Evolutionary conservation across 64 coral and sea anemone genomes (phyloP).

Genomic region (Exaiptasia diaphana): DNA sequence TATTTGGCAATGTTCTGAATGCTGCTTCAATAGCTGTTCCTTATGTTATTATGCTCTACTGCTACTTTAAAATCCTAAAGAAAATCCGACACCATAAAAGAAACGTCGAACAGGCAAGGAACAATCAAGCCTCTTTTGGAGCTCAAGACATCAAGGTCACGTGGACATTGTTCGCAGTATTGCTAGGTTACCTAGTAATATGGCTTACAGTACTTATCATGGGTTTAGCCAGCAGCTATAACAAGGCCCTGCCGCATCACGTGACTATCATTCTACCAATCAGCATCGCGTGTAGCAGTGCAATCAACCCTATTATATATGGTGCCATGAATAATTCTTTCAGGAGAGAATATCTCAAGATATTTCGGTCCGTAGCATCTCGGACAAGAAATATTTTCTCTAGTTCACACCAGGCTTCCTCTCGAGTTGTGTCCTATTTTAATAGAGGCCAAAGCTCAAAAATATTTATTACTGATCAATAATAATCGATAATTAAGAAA

Average conservation of each 20-base stretch:
- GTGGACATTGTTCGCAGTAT: neutral
- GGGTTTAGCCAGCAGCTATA: neutral
- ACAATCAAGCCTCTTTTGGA: neutral
- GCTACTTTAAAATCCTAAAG: conserved; percentile 18
- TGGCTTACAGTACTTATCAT: neutral
- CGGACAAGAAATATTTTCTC: no score
- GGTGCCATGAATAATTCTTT: neutral
- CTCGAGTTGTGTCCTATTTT: no score
- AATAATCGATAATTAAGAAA: no score
- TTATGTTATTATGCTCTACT: neutral
- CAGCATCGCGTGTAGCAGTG: neutral
- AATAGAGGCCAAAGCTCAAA: no score
- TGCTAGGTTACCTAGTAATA: neutral
- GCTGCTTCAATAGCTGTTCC: neutral
- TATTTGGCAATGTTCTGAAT: neutral
- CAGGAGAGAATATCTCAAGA: neutral
- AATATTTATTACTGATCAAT: no score
- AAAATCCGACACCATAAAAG: neutral
- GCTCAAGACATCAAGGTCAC: neutral
- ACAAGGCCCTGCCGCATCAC: neutral
- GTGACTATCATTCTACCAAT: neutral
- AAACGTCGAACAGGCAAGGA: neutral
- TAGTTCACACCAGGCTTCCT: no score
- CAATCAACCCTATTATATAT: conserved; percentile 30
- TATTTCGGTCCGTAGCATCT: no score